phyloP scores from a whole-genome alignment of 2,797 vertebrate genomes.

The Gallirallus australis region DNA sequence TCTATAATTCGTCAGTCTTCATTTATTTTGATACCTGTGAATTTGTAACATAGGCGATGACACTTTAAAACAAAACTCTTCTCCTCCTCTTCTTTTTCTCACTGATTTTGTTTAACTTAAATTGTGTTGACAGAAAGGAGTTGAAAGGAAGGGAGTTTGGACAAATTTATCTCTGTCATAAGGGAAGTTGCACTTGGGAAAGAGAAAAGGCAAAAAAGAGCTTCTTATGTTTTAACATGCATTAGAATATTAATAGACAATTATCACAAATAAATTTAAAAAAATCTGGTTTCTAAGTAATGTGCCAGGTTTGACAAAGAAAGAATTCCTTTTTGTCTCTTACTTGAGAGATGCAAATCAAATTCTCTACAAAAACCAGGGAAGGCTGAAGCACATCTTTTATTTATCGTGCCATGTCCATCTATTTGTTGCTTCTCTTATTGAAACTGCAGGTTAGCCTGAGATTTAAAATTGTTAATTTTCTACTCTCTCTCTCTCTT shows the following conservation, averaged over 20 bases:
- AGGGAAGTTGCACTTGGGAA: background rate
- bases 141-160: background rate
- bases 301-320: background rate
- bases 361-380: background rate
- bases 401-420: slow-evolving; percentile 9
- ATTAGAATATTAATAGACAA: slow-evolving; percentile 27
- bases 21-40: slow-evolving; percentile 52
- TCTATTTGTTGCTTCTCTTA: slow-evolving; percentile 45
- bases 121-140: slow-evolving; percentile 40
- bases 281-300: background rate
- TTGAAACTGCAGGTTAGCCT: slow-evolving; percentile 42
- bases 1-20: background rate
- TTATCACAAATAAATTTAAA: slow-evolving; percentile 17
- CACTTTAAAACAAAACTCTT: slow-evolving; percentile 12
- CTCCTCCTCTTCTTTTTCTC: slow-evolving; percentile 47
- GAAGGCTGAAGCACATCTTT: slow-evolving; percentile 10
- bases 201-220: background rate
- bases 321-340: background rate
- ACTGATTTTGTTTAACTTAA: slow-evolving; percentile 27
- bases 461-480: slow-evolving; percentile 67
- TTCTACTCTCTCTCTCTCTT: slow-evolving; percentile 55
- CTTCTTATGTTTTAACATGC: slow-evolving; percentile 23
- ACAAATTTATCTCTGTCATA: slow-evolving; percentile 22
- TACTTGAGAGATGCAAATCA: slow-evolving; percentile 14
- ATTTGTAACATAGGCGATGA: background rate